phyloP scores from a whole-genome alignment of 2,113 vertebrate genomes.

The Empidonax alnorum region DNA sequence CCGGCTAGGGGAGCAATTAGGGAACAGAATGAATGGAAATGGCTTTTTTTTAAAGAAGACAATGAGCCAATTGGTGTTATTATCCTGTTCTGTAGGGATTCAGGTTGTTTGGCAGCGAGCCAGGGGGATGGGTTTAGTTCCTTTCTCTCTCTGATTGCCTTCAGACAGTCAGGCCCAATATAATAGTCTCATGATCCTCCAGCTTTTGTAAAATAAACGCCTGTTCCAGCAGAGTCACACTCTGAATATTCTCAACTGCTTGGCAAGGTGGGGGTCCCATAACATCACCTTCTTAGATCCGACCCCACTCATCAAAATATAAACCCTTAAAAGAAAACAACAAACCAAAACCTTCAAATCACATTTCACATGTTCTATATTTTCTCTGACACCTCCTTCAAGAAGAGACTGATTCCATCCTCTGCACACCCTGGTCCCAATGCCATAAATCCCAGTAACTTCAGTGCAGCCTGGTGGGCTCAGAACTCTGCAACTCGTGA shows the following conservation, averaged over 20 bases:
- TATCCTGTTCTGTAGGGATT: neutral
- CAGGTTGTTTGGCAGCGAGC: neutral
- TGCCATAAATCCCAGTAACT: too few species aligned
- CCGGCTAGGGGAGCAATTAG: neutral
- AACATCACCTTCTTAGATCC: neutral
- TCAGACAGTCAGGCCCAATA: neutral
- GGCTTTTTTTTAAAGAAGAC: neutral
- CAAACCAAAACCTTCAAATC: neutral
- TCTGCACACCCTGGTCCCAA: neutral
- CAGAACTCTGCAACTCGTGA: neutral
- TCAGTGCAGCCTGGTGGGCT: neutral
- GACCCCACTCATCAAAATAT: accelerated
- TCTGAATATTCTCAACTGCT: neutral
- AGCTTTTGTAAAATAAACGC: neutral
- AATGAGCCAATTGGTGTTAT: slow-evolving; percentile 24
- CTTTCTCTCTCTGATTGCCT: neutral
- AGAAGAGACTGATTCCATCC: neutral
- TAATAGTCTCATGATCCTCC: neutral
- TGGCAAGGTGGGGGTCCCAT: accelerated
- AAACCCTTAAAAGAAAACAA: neutral
- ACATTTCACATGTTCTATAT: neutral
- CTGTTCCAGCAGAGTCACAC: neutral
- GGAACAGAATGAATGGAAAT: neutral
- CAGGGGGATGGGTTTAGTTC: neutral
- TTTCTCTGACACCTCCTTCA: neutral